These are phyloP conservation scores for Natator depressus DNA, from an alignment of 2,113 vertebrate species.

Conservation along the genomic window DNA sequence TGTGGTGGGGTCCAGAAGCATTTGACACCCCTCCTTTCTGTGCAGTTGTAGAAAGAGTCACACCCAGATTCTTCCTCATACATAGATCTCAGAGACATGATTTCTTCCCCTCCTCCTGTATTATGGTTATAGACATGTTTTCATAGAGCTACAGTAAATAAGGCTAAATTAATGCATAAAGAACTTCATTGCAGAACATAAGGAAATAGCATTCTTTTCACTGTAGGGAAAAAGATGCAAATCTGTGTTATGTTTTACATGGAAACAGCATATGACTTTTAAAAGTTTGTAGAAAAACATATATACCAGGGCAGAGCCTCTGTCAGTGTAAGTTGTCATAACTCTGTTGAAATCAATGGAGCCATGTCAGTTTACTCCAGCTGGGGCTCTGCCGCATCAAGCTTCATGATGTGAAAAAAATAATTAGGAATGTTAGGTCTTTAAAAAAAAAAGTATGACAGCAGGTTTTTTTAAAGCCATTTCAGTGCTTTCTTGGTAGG, in stretches of 20 bases:
- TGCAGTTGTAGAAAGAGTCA: background rate
- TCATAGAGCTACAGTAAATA: background rate
- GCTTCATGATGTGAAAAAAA: background rate
- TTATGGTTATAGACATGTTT: fast-evolving
- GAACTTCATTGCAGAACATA: background rate
- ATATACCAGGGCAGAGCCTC: background rate
- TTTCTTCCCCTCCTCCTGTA: fast-evolving
- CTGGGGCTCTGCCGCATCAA: background rate
- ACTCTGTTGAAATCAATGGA: background rate
- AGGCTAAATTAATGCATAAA: background rate
- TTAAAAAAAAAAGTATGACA: conserved; percentile 46
- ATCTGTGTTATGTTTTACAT: background rate
- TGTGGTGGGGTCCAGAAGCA: background rate
- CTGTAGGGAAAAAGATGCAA: background rate
- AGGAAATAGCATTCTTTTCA: background rate
- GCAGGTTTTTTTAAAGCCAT: conserved; percentile 37
- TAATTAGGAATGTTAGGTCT: background rate
- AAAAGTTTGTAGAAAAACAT: background rate
- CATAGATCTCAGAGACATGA: background rate
- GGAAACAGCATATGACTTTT: background rate
- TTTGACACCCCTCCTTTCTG: background rate
- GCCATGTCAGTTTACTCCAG: background rate
- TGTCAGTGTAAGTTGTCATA: fast-evolving
- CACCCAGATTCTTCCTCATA: background rate
- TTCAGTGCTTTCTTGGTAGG: conserved; percentile 12